Percentiles rank a stretch among this genome's conserved stretches.
These are phyloP conservation scores for Rhabdomys pumilio DNA, from an alignment of 2,797 vertebrate species.

Conservation along the genomic window DNA sequence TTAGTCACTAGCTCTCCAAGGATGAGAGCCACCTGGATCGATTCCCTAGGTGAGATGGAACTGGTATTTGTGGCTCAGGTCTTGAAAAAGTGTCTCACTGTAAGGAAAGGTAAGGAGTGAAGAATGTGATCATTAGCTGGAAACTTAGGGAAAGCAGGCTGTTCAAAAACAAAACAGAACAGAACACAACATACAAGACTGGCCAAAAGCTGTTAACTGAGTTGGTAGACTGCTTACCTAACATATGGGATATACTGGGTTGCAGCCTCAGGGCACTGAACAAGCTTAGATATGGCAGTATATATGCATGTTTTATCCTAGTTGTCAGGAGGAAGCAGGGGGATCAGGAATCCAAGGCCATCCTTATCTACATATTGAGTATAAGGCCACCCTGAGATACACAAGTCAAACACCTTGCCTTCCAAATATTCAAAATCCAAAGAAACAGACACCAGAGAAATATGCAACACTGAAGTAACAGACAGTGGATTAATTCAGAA, in stretches of 20 bases:
- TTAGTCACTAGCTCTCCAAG: conserved; percentile 85
- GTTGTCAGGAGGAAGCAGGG: neutral
- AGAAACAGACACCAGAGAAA: neutral
- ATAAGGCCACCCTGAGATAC: neutral
- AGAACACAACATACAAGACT: neutral
- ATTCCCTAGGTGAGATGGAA: conserved; percentile 42
- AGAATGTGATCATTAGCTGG: rapidly evolving
- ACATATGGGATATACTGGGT: neutral
- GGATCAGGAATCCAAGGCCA: neutral
- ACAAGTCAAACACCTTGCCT: neutral
- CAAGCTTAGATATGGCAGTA: neutral
- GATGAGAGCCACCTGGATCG: conserved; percentile 76
- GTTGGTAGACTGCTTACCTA: neutral
- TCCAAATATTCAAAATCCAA: neutral
- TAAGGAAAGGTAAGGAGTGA: neutral
- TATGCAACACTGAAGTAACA: neutral
- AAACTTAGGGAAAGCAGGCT: neutral
- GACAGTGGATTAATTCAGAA: neutral
- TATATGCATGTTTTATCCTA: no score
- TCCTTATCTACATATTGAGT: neutral
- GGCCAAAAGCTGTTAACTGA: neutral
- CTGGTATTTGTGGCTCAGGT: neutral
- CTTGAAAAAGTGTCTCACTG: neutral
- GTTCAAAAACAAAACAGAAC: neutral
- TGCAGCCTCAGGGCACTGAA: neutral